Conservation (phyloP, 2,113 vertebrate genomes). For the Coptodon bakossiorum region DNA sequence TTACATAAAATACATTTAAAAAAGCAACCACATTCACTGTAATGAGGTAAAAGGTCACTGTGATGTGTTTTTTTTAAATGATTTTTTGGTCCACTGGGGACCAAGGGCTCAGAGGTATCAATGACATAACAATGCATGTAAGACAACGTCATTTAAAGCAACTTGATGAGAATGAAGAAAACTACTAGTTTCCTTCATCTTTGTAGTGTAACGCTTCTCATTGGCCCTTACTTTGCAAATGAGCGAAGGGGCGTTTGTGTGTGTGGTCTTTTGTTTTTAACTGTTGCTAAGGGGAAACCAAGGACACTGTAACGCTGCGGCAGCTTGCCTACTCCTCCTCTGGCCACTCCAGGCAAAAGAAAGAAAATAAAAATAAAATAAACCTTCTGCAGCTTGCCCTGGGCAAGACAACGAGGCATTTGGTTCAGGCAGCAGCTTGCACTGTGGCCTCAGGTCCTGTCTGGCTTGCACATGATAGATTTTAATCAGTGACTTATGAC, state of each 20-base stretch:
- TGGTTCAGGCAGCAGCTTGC: conserved; percentile 69
- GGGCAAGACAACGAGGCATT: conserved; percentile 65
- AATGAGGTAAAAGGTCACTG: neutral
- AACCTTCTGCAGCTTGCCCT: conserved; percentile 30
- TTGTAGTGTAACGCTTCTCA: neutral
- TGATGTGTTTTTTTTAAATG: neutral
- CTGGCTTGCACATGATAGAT: conserved; percentile 62
- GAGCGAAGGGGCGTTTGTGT: neutral
- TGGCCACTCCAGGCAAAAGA: neutral
- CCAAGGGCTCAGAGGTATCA: neutral
- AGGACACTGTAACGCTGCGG: conserved; percentile 49
- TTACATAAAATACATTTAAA: neutral
- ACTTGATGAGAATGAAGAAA: neutral
- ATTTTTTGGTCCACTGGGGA: neutral
- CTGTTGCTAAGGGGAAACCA: conserved; percentile 53
- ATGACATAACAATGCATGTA: fast-evolving
- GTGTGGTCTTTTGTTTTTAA: conserved; percentile 45
- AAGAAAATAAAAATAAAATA: neutral
- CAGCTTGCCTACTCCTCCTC: conserved; percentile 32
- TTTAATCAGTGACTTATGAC: conserved; percentile 60
- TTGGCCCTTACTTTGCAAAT: neutral
- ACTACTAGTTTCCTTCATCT: neutral
- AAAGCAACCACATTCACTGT: neutral
- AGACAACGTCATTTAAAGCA: neutral
- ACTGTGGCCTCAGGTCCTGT: conserved; percentile 59